A percentile compares a stretch with the other conserved stretches of the same genome.
These are phyloP conservation scores for Perodicticus potto DNA, from an alignment of 2,797 vertebrate genomes.

Conservation along the genomic window DNA sequence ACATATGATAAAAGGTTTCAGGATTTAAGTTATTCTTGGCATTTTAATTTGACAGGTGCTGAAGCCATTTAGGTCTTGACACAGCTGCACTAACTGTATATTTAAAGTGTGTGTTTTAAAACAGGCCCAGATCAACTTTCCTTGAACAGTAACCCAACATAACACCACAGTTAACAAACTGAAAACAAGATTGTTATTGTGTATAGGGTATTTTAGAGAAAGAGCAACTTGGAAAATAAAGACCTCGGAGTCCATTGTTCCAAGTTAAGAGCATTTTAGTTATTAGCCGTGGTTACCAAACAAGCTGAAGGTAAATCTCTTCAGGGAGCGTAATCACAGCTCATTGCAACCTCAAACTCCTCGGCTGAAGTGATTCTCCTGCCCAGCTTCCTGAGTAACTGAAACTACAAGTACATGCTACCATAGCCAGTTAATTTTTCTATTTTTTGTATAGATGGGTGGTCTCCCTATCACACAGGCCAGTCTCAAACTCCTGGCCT, in stretches of 20 bases:
- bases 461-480: neutral
- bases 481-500: neutral
- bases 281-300: slow-evolving; percentile 79
- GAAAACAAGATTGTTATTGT: slow-evolving; percentile 63
- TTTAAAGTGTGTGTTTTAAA: slow-evolving; percentile 65
- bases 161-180: slow-evolving; percentile 44
- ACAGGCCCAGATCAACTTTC: slow-evolving; percentile 42
- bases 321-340: slow-evolving; percentile 46
- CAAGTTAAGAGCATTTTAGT: slow-evolving; percentile 75
- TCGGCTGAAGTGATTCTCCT: neutral
- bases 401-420: neutral
- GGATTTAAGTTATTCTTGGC: slow-evolving; percentile 69
- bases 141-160: slow-evolving; percentile 47
- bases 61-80: slow-evolving; percentile 85
- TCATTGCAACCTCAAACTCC: neutral
- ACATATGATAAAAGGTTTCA: slow-evolving; percentile 36
- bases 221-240: slow-evolving; percentile 74
- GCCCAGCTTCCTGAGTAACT: neutral
- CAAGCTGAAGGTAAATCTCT: slow-evolving; percentile 85
- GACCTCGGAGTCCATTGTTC: slow-evolving; percentile 78
- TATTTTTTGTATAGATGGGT: neutral
- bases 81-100: slow-evolving; percentile 50
- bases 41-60: slow-evolving; percentile 79
- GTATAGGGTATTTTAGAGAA: slow-evolving; percentile 77
- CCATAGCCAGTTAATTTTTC: neutral